Conservation (phyloP, 2,888 invertebrate genomes). For the Biston stratarius region DNA sequence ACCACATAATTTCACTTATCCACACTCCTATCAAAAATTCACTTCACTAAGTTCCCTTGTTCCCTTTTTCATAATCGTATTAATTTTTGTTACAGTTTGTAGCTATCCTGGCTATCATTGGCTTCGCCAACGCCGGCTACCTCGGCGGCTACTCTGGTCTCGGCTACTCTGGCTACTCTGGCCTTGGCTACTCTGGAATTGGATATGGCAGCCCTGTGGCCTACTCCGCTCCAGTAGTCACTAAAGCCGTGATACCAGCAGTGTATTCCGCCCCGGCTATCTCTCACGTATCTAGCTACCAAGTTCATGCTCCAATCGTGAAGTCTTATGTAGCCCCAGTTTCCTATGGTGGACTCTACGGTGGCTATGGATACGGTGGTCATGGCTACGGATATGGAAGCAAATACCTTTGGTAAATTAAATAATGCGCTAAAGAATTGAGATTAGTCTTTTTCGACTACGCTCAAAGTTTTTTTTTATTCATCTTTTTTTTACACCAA, state of each 20-base stretch:
- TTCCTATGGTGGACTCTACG: slow-evolving; percentile 50
- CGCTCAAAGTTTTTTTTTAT: not conserved
- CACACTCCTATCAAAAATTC: no score
- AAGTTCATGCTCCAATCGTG: slow-evolving; percentile 58
- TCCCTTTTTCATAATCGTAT: not conserved
- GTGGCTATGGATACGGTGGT: slow-evolving; percentile 52
- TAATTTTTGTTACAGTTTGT: slow-evolving; percentile 54
- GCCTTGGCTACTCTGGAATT: slow-evolving; percentile 51
- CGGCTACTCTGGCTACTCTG: slow-evolving; percentile 44
- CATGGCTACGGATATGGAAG: slow-evolving; percentile 46
- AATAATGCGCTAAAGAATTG: not conserved
- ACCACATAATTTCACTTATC: no score
- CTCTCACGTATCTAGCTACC: slow-evolving; percentile 65
- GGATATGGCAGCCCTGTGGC: slow-evolving; percentile 50
- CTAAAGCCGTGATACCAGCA: slow-evolving; percentile 54
- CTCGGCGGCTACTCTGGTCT: slow-evolving; percentile 54
- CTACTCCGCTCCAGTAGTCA: slow-evolving; percentile 55
- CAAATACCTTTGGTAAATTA: slow-evolving; percentile 63
- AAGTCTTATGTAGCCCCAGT: slow-evolving; percentile 57
- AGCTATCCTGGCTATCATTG: slow-evolving; percentile 62
- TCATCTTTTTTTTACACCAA: not conserved
- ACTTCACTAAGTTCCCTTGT: no score
- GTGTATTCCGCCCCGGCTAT: slow-evolving; percentile 58
- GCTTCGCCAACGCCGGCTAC: slow-evolving; percentile 61
- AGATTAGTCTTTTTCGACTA: slow-evolving; percentile 2